Base-by-base conservation (phyloP, 2,113 vertebrate species). In the Ammodytes marinus region DNA sequence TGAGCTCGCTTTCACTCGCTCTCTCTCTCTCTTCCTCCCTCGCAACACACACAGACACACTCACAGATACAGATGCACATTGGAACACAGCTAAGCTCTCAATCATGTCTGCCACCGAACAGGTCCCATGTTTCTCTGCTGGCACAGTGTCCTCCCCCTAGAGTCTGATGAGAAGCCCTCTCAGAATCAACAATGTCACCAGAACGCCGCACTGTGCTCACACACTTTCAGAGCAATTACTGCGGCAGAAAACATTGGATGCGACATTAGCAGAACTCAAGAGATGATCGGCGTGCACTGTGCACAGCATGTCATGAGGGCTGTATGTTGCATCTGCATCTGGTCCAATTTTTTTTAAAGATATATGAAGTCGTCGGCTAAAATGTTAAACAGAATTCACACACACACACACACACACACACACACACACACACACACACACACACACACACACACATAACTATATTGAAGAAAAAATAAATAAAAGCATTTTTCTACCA, bases 161-260 rank as follows among this genome's bases (percentile, higher is more conserved):
- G 75, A 76, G 88, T 69, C 80, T 77, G 64, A 76, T 70, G 57
- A 75, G 73, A 77, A 64, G 74, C 73, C 81, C 74, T 87, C 55
- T 69, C 79, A 88, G 83, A 91, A 89, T 88, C 85, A 91, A 86
- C 92, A 92, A 82, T 90, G 86, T 89, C 90, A 89, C 88, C 85
- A 84, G 83, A 93, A 88, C 76, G 80, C 69, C 84, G 72, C 76
- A 19, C 17, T 65, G 73, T 81, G 85, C 79, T 53, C 17, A 61
- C 77, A 86, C 86, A 82, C 70, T 85, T 87, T 79, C 68, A 55
- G 13, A 79, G 74, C 66, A 67, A 69, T 77, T 69, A 83, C 75
- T 58, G 49, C 35, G 2, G 69, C 58, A 63, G 14, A 14, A 70
- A 85, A 53, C 61, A 57, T 74, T 13, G 55, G 8, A 52, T 61